Evolutionary conservation across 2,888 invertebrate species (phyloP), one percentile per base, ranked within the genome.

Genomic region (Lithophane socia): DNA sequence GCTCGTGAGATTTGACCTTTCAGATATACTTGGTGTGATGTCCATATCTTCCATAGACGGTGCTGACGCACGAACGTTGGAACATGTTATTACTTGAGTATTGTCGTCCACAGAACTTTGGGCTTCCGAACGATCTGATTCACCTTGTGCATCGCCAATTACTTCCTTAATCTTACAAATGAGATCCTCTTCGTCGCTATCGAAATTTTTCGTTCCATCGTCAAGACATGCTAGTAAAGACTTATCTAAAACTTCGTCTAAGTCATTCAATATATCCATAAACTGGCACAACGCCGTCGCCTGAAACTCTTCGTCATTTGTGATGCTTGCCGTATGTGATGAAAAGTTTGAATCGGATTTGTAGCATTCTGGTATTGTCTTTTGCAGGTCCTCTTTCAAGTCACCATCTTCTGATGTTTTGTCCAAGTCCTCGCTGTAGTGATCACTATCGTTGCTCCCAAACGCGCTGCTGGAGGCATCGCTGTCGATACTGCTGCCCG

Each of bases 221-320:
- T 96, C 96, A 68, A 96, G 94, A 83, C 95, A 95, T 74, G 95
- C 95, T 71, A 96, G 90, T 79, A 97, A 89, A 73, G 97, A 97
- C 84, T 96, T 97, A 87, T 97, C 97, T 86, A 97, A 91, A 79
- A 97, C 96, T 91, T 97, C 97, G 91, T 97, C 97, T 83, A 97
- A 92, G 90, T 97, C 97, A 88, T 97, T 97, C 84, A 97, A 93
- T 81, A 97, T 97, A 90, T 97, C 95, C 94, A 97, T 96, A 90
- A 96, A 96, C 87, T 96, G 96, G 88, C 95, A 95, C 78, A 96
- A 92, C 44, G 96, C 96, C 73, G 96, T 94, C 54, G 96, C 95
- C 91, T 96, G 96, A 90, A 96, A 96, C 82, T 96, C 96, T 80
- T 96, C 96, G 88, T 96, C 95, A 83, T 94, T 95, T 93, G 95